Evolutionary conservation across 2,113 vertebrate species (phyloP), one percentile per base, ranked within the genome.

Genomic region (Tachysurus vachellii): DNA sequence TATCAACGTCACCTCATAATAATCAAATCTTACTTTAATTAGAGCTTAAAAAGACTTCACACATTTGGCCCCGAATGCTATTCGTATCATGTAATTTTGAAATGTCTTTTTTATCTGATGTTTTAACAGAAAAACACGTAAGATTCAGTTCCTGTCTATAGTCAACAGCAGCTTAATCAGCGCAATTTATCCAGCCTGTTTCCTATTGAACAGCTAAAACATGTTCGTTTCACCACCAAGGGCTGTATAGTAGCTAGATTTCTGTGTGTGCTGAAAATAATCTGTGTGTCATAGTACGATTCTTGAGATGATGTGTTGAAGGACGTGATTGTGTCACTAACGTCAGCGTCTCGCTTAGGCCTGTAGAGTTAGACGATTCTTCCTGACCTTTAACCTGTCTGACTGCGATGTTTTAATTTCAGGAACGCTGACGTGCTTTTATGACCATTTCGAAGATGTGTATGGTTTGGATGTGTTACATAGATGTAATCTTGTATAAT

Each of bases 101-200:
- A 77, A 13, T 70, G n/a, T 2, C 16, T 21, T 68, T 28, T 54
- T 47, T 10, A 13, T 44, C 28, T 53, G 93, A 94, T 92, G 93
- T 92, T 64, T 89, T 92, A 93, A 91, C 91, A 93, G 91, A 92
- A 91, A 92, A 91, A 93, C 93, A 89, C 93, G 94, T 92, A 87
- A 93, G 93, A 93, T 93, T 91, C 90, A 92, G 92, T 93, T 93
- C 93, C 92, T 62, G 71, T 54, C 44, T 53, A 1, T 23, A 54
- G 47, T 54, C 75, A 64, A 94, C 90, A 93, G 91, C 89, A 89
- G 91, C 89, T 89, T 94, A 94, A 95, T 95, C 93, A 90, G 91
- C 84, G 85, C 94, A 92, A 95, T 95, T 95, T 92, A 93, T 85
- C 85, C 90, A 92, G 91, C 92, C 85, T 92, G 92, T 91, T 94